Conservation (phyloP, 2,888 invertebrate genomes). For the Scrobipalpa costella region DNA sequence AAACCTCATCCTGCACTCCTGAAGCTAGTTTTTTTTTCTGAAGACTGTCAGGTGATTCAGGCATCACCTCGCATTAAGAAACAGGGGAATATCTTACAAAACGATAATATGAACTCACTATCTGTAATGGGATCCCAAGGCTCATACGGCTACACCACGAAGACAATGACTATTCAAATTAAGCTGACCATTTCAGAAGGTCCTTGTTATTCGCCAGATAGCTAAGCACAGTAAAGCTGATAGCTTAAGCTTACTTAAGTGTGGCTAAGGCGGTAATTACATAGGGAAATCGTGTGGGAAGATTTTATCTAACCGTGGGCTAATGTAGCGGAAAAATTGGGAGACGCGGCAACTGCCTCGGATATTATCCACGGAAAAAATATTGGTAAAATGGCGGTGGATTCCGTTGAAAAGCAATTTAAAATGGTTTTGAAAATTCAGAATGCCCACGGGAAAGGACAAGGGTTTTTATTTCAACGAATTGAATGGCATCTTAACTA, state of each 20-base stretch:
- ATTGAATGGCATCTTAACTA: too few relatives aligned
- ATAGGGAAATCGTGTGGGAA: conserved; percentile 34
- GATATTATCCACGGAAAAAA: not conserved
- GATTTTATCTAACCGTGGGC: conserved; percentile 33
- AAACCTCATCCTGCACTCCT: too few relatives aligned
- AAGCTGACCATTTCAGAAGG: not conserved
- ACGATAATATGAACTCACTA: too few relatives aligned
- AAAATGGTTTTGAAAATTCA: not conserved
- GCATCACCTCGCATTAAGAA: too few relatives aligned
- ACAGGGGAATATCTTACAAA: too few relatives aligned
- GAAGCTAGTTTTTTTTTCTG: too few relatives aligned
- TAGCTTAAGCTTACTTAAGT: conserved; percentile 31
- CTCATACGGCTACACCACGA: too few relatives aligned
- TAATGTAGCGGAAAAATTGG: conserved; percentile 27
- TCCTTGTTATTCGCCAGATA: conserved; percentile 5
- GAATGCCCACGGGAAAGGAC: not conserved
- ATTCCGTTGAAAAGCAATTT: conserved; percentile 6
- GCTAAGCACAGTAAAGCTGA: conserved; percentile 26
- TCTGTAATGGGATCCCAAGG: too few relatives aligned
- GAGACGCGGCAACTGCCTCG: conserved; percentile 11
- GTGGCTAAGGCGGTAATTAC: conserved; percentile 34
- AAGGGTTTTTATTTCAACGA: too few relatives aligned
- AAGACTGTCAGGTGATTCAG: too few relatives aligned
- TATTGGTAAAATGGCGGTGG: not conserved
- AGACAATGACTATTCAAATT: not conserved